A percentile compares a stretch with the other conserved stretches of the same genome.
These are phyloP conservation scores for Ibidorhyncha struthersii DNA, from an alignment of 2,113 vertebrate genomes.

Conservation along the genomic window DNA sequence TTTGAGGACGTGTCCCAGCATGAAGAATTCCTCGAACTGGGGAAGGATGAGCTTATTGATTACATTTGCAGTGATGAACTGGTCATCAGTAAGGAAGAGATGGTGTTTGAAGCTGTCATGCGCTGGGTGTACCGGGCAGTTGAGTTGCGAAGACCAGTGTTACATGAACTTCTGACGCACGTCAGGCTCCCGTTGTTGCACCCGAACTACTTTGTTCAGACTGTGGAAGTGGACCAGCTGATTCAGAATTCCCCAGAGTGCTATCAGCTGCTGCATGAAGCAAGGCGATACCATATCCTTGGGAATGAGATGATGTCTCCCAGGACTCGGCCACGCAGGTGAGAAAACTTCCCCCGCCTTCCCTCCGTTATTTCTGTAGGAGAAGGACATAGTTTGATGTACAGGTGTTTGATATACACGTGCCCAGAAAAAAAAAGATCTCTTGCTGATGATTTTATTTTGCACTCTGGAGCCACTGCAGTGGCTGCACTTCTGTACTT, in stretches of 20 bases:
- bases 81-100: slow-evolving; percentile 90
- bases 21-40: slow-evolving; percentile 92
- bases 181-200: slow-evolving; percentile 93
- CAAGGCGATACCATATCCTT: slow-evolving; percentile 94
- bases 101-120: slow-evolving; percentile 96
- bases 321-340: slow-evolving; percentile 96
- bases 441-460: neutral
- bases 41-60: slow-evolving; percentile 92
- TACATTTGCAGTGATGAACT: slow-evolving; percentile 92
- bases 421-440: neutral
- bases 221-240: slow-evolving; percentile 94
- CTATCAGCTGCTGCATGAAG: slow-evolving; percentile 96
- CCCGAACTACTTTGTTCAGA: slow-evolving; percentile 98
- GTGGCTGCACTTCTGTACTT: neutral
- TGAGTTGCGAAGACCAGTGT: slow-evolving; percentile 84
- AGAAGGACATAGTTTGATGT: neutral
- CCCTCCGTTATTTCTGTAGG: neutral
- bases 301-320: slow-evolving; percentile 99
- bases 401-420: rapidly evolving
- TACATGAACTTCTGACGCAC: slow-evolving; percentile 91
- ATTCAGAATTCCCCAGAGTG: slow-evolving; percentile 96
- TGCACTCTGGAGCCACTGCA: neutral
- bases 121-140: slow-evolving; percentile 92
- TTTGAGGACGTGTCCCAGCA: slow-evolving; percentile 92
- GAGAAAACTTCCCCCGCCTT: neutral